Evolutionary conservation across 1,140 invertebrate species (phyloP), one percentile per base, ranked within the genome.

Genomic region (Platyscapa corneri): DNA sequence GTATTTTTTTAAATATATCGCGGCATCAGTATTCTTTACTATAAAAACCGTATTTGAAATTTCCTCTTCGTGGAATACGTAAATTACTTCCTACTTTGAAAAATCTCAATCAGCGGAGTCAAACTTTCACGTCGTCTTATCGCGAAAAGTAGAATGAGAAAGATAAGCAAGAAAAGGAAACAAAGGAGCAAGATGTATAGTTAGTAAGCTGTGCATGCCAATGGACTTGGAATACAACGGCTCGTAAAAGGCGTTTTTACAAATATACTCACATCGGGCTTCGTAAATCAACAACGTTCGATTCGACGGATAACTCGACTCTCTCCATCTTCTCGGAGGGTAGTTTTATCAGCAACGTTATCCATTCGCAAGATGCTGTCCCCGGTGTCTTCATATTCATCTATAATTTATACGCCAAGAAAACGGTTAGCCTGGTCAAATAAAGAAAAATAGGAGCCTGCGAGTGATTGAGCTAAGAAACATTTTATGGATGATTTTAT

Each of bases 311-410:
- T 5, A 98, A 92, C 84, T 96, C 95, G 23, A 97, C 94, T 84
- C 95, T 93, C 89, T 95, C 95, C 42, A 92, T 91, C 82, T 94
- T 94, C 90, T 97, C 97, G 27, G 94, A 95, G 0, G 97, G 96
- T 90, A 98, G 92, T 87, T 95, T 93, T 14, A 98, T 94, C 80
- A 94, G 94, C 0, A 98, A 92, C 6, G 97, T 94, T 90, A 98
- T 95, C 91, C 97, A 96, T 90, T 98, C 97, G 91, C 97, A 98
- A 90, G 97, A 98, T 0, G 97, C 94, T 1, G 97, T 96, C 0
- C 95, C 92, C 46, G 96, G 95, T 16, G 96, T 98, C 92, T 98
- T 98, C 83, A 95, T 95, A 0, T 97, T 96, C 95, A 98, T 97
- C 96, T 97, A 89, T 87, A 86, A 91, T 90, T 85, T 83, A 87